Base-by-base conservation (phyloP, 2,113 vertebrate genomes). In the Catagonus wagneri region DNA sequence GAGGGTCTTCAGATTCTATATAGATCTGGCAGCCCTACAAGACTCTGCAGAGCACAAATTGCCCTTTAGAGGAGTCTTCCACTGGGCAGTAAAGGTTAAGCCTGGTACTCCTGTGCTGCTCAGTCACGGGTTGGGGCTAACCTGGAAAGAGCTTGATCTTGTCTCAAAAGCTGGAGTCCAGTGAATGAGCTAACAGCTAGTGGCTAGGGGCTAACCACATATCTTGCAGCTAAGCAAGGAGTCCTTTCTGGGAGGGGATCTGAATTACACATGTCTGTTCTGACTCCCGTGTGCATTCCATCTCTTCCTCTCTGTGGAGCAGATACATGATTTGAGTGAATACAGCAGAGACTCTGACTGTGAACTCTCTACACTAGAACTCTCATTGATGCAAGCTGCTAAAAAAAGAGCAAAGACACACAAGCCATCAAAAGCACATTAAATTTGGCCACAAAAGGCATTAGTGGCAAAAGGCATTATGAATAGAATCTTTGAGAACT, bases 391-490 rank as follows among this genome's bases (percentile, higher is more conserved):
- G n/a, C 6, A 39, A 75, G 23, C 11, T 71, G 65, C 92, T 89
- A 80, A 90, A 90, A 95, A 71, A 84, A 50, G 29, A 90, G 2
- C 71, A 81, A 79, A 96, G 36, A 90, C 10, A 69, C 13, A 95
- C 11, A 60, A 7, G 11, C 74, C 44, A 95, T 54, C 83, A 78
- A 56, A 81, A 91, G 22, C 54, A 76, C 66, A 78, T 94, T 95
- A 95, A 94, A 85, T 36, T 76, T 34, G 54, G 86, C 72, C 81
- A 22, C 91, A 89, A 52, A 94, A 80, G 60, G n/a, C 87, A 92
- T 81, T 97, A 85, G 52, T 66, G 90, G 69, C 44, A 44, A 44
- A n/a, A 44, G 44, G 44, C 44, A 44, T 92, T 95, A 83, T 0
- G 4, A 75, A 66, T 23, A 95, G 89, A 78, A 74, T 63, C 69